Percentiles rank a stretch among this genome's conserved stretches.
These are phyloP conservation scores for Archegozetes longisetosus DNA, from an alignment of 1,140 invertebrate genomes.

Conservation along the genomic window DNA sequence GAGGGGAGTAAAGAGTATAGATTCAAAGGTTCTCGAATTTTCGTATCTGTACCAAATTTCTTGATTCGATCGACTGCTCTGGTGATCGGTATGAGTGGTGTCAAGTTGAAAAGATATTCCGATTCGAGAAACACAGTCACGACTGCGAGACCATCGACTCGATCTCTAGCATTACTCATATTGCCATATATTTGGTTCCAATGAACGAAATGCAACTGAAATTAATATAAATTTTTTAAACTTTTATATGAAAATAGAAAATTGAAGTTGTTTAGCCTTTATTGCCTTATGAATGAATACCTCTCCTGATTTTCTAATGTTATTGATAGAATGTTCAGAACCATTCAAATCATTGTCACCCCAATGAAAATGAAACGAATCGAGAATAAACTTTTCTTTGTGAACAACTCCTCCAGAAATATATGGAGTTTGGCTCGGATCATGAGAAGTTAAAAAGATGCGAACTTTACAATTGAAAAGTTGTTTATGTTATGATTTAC, in stretches of 20 bases:
- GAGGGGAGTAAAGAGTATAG: constrained; percentile 31
- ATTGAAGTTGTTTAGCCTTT: no score
- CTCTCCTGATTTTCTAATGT: constrained; percentile 32
- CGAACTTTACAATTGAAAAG: not conserved
- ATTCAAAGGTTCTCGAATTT: not conserved
- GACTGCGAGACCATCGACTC: constrained; percentile 46
- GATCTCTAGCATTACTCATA: constrained; percentile 35
- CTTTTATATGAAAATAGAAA: no score
- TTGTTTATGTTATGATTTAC: not conserved
- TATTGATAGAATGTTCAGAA: constrained; percentile 71
- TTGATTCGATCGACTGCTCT: not conserved
- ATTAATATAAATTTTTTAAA: constrained; percentile 17
- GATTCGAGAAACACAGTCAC: constrained; percentile 42
- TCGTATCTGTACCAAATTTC: not conserved
- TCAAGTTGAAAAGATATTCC: not conserved
- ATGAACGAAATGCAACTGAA: constrained; percentile 49
- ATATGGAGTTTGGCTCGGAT: not conserved
- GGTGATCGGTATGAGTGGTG: not conserved
- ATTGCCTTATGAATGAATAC: no score
- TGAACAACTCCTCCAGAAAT: not conserved
- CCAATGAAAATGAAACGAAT: constrained; percentile 70
- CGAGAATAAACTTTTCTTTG: not conserved
- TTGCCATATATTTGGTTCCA: constrained; percentile 39
- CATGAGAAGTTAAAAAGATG: not conserved
- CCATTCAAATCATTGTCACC: constrained; percentile 59